phyloP scores from a whole-genome alignment of 2,113 vertebrate species.

The Talpa occidentalis region DNA sequence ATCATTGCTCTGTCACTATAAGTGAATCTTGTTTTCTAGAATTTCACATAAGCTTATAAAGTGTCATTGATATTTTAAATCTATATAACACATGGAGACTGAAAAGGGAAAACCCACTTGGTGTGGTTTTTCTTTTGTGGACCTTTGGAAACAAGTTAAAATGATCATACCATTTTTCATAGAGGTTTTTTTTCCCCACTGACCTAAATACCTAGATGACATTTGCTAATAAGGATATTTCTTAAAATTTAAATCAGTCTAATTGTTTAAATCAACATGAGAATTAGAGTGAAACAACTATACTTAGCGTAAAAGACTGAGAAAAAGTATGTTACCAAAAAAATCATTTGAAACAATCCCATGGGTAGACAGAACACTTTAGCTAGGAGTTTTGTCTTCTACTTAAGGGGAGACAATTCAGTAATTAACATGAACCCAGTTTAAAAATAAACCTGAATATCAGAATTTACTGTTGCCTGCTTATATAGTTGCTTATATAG shows the following conservation, averaged over 20 bases:
- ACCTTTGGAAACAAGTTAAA: slow-evolving; percentile 34
- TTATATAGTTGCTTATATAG: neutral
- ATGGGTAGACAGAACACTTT: neutral
- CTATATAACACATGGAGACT: neutral
- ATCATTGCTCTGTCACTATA: slow-evolving; percentile 19
- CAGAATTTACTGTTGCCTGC: neutral
- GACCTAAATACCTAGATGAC: neutral
- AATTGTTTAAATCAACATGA: neutral
- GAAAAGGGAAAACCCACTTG: neutral
- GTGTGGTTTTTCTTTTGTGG: slow-evolving; percentile 27
- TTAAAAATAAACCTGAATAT: slow-evolving; percentile 13
- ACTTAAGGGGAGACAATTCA: neutral
- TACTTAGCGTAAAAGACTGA: neutral
- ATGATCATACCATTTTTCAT: slow-evolving; percentile 22
- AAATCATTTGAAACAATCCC: slow-evolving; percentile 6
- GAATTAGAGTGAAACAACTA: slow-evolving; percentile 10
- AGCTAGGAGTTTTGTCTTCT: neutral
- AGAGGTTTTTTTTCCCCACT: slow-evolving; percentile 13
- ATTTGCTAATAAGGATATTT: neutral
- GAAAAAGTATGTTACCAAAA: slow-evolving; percentile 27
- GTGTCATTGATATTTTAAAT: slow-evolving; percentile 31
- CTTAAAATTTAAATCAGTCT: slow-evolving; percentile 5
- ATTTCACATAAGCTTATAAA: slow-evolving; percentile 29
- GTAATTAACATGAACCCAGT: neutral
- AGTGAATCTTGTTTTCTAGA: slow-evolving; percentile 31